Conservation (phyloP, 2,113 vertebrate genomes). For the Zingel zingel region DNA sequence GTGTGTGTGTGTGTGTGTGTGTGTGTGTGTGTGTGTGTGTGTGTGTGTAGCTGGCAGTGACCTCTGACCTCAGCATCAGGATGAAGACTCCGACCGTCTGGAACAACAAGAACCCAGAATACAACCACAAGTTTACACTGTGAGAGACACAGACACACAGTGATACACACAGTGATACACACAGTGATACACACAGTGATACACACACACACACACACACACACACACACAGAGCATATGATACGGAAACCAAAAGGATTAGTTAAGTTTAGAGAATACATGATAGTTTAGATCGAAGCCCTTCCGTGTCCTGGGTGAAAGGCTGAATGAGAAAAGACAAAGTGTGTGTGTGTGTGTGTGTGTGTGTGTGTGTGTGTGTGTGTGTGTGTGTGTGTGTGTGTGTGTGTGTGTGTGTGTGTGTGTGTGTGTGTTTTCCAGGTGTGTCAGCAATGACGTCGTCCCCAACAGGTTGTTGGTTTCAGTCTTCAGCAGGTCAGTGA, state of each 20-base stretch:
- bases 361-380: background rate
- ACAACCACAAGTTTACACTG: constrained; percentile 62
- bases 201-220: background rate
- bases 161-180: background rate
- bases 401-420: background rate
- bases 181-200: background rate
- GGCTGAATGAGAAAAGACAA: no score
- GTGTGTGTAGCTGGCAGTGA: constrained; percentile 67
- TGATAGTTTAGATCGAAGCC: no score
- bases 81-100: constrained; percentile 61
- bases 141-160: constrained; percentile 26
- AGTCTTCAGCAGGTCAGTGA: no score
- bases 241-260: no score
- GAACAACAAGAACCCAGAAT: constrained; percentile 70
- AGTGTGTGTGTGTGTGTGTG: background rate
- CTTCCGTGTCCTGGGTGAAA: no score
- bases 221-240: background rate
- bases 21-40: constrained; percentile 22
- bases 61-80: constrained; percentile 61
- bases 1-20: background rate
- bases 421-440: background rate
- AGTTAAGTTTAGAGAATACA: no score
- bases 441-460: no score
- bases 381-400: background rate
- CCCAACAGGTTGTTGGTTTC: no score